Base-by-base conservation (phyloP, 2,888 invertebrate species). In the Nesidiocoris tenuis region DNA sequence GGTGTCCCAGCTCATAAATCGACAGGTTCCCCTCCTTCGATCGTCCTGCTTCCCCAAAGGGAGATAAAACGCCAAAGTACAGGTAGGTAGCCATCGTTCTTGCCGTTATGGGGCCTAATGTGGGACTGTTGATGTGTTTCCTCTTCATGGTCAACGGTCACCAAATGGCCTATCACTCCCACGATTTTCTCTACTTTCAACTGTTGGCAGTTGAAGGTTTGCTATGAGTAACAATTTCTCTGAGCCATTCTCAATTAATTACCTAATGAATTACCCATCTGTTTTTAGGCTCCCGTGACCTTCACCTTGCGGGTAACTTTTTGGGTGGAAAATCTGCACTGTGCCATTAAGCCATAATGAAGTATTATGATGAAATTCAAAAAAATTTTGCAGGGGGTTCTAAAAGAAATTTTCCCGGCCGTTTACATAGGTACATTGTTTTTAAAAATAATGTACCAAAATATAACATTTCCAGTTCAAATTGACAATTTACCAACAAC, bases 231-330 rank as follows among this genome's bases (percentile, higher is more conserved):
- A 39, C 39, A 39, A 12, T 39, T 39, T 39, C 59, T 70, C 59
- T 70, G 16, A 25, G 70, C 59, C 70, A 70, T 70, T 59, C 57
- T 24, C 70, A 23, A 17, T 70, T 70, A 59, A 70, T 70, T 70
- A 70, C 16, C 7, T 70, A n/a, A 9, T 5, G 39, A 65, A 25
- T 23, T 17, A 19, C 59, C 19, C 59, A 59, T 70, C 39, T 59
- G 70, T 70, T 70, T 70, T 59, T 59, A 70, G 39, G 3, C 5
- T 7, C 12, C 39, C 39, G 39, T 39, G 12, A 7, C 39, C 39
- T 39, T 39, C n/a, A n/a, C n/a, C n/a, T n/a, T n/a, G n/a, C n/a
- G n/a, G n/a, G n/a, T n/a, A n/a, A n/a, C n/a, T n/a, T n/a, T n/a
- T n/a, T n/a, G n/a, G n/a, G n/a, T n/a, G n/a, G n/a, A n/a, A n/a